Percentiles rank a stretch among this genome's conserved stretches.
Evolutionary conservation across 2,113 vertebrate genomes (phyloP).

Genomic region (Sarotherodon lohbergeri): DNA sequence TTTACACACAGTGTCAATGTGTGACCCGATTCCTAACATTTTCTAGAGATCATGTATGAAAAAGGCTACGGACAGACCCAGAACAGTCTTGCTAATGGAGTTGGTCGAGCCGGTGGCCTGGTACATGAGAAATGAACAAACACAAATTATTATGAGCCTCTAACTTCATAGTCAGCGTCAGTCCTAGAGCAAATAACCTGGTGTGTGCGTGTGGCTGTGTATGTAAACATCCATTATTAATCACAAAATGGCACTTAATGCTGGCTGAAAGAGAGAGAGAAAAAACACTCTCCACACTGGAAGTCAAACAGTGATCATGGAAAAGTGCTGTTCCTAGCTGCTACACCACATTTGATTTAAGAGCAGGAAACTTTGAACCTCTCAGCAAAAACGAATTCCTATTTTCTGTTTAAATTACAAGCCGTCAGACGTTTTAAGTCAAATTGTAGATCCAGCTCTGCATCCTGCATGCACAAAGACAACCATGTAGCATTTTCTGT

Average conservation of each 20-base stretch:
- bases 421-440: neutral
- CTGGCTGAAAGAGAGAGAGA: neutral
- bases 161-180: neutral
- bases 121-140: slow-evolving; percentile 31
- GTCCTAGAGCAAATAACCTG: neutral
- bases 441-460: neutral
- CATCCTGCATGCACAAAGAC: neutral
- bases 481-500: neutral
- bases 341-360: neutral
- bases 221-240: neutral
- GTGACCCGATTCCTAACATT: neutral
- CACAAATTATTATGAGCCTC: neutral
- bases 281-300: neutral
- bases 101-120: neutral
- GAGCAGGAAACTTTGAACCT: neutral
- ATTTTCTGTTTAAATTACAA: neutral
- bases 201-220: neutral
- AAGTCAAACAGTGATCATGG: neutral
- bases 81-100: neutral
- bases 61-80: neutral
- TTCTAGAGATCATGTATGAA: neutral
- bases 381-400: neutral
- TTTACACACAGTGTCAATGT: neutral
- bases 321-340: neutral
- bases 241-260: neutral